Evolutionary conservation across 2,888 invertebrate species (phyloP).

Genomic region (Lasioglossum morio): DNA sequence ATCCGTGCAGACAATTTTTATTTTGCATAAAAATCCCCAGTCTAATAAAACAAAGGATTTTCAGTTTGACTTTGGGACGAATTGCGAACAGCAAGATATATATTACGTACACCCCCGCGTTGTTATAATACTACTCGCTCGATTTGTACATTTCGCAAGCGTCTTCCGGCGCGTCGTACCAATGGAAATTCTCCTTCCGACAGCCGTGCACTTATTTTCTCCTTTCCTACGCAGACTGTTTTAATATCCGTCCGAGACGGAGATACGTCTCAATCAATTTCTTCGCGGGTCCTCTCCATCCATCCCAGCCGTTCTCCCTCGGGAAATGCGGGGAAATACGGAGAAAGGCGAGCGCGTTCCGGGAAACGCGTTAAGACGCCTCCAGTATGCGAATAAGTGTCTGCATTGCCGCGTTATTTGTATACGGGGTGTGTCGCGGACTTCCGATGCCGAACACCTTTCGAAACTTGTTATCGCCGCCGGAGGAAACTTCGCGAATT

Average conservation of each 20-base stretch:
- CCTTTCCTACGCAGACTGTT: constrained; percentile 67
- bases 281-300: constrained; percentile 61
- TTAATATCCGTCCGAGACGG: constrained; percentile 75
- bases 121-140: neutral
- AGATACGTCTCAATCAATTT: constrained; percentile 80
- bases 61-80: too few relatives aligned
- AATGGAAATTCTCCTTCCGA: constrained; percentile 38
- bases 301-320: constrained; percentile 38
- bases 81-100: too few relatives aligned
- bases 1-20: too few relatives aligned
- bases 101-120: too few relatives aligned
- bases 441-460: constrained; percentile 31
- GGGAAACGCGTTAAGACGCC: constrained; percentile 17
- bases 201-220: constrained; percentile 57
- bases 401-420: constrained; percentile 39
- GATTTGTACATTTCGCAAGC: neutral
- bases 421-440: constrained; percentile 23
- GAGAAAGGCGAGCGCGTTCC: constrained; percentile 25
- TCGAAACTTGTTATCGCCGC: constrained; percentile 45
- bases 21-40: too few relatives aligned
- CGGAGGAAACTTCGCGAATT: constrained; percentile 20
- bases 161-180: neutral
- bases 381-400: constrained; percentile 51
- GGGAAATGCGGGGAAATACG: constrained; percentile 59
- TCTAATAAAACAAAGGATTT: too few relatives aligned